phyloP scores from a whole-genome alignment of 2,888 invertebrate species.

The Zonitis immaculata region DNA sequence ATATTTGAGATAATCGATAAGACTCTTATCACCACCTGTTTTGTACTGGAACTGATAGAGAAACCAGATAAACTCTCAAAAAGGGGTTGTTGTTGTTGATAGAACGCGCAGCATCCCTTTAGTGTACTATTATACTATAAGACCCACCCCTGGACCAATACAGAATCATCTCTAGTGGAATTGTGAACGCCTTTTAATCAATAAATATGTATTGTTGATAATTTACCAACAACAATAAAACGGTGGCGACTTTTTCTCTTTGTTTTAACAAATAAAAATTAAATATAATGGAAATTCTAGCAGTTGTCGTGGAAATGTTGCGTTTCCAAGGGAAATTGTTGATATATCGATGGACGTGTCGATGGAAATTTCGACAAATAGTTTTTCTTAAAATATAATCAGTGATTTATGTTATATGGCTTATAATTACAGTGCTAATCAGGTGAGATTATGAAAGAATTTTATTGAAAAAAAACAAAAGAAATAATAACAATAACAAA shows the following conservation, averaged over 20 bases:
- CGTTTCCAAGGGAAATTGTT: conserved; percentile 13
- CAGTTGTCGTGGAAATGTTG: conserved; percentile 10
- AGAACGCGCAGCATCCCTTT: conserved; percentile 30
- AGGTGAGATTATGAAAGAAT: conserved; percentile 22
- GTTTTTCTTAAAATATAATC: too few species aligned
- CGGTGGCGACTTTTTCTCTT: conserved; percentile 24
- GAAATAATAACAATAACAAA: conserved; percentile 7
- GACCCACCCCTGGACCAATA: conserved; percentile 36
- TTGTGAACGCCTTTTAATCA: conserved; percentile 32
- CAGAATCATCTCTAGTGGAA: conserved; percentile 1
- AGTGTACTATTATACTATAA: not conserved
- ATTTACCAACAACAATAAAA: conserved; percentile 1
- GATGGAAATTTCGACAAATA: not conserved
- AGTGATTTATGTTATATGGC: too few species aligned
- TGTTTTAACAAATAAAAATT: not conserved
- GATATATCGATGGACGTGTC: not conserved
- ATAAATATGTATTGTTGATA: conserved; percentile 32
- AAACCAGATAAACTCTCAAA: not conserved
- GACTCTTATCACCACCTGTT: not conserved
- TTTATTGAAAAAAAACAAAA: too few species aligned
- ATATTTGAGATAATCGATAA: not conserved
- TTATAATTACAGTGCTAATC: conserved; percentile 25
- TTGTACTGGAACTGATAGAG: not conserved
- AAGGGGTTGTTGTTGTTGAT: not conserved
- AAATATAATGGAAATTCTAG: not conserved